Evolutionary conservation across 2,113 vertebrate genomes (phyloP), one percentile per base, ranked within the genome.

Genomic region (Plecotus auritus): DNA sequence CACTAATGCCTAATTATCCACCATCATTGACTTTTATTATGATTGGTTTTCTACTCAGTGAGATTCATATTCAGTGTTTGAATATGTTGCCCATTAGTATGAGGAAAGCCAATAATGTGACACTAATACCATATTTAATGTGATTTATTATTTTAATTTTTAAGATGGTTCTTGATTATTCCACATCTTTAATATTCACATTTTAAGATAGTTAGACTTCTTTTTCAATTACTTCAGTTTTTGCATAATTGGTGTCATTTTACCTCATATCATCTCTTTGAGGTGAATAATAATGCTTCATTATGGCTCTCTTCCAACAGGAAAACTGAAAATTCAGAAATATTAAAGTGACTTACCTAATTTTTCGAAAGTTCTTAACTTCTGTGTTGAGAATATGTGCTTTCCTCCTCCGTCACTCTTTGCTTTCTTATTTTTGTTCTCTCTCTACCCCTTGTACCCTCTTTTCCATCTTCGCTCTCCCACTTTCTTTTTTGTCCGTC

Each of bases 141-240:
- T 97, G 94, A 97, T 92, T 95, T 96, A 97, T 85, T 92, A 90
- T 95, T 96, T 92, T 93, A 95, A 97, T 95, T 94, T 96, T 92
- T 87, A 85, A 93, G 59, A 88, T 94, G 76, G 56, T n/a, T 88
- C 59, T 93, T 95, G 84, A 96, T 96, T 45, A 91, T 96, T 83
- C 22, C 35, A 5, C 94, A 73, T 92, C 87, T 95, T 95, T 94
- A 97, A 95, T 93, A 91, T 92, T 91, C 87, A 96, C 66, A 85
- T 87, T 96, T 92, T 88, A 93, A 88, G 30, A 35, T 89, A 92
- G 59, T 93, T 95, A 77, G 84, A 42, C 49, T 85, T 95, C 59
- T 89, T 92, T 70, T 81, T 32, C 86, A 78, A n/a, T 92, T 85
- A 88, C 80, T 82, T 96, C 81, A 93, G 14, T 85, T 97, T 97